A percentile compares a stretch with the other conserved stretches of the same genome.
phyloP scores from a whole-genome alignment of 2,797 vertebrate genomes.

The Argya squamiceps region DNA sequence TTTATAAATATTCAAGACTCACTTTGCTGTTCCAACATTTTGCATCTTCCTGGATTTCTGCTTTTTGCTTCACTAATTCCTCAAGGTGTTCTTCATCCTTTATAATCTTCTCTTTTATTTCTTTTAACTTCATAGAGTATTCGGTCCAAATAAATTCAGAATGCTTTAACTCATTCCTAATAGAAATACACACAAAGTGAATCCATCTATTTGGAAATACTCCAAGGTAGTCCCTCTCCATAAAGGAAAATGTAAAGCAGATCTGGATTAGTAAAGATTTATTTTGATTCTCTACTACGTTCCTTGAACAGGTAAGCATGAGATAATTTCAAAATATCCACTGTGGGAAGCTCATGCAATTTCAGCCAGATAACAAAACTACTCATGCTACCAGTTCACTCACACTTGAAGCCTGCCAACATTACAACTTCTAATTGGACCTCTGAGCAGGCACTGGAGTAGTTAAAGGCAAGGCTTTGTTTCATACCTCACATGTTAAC shows the following conservation, averaged over 20 bases:
- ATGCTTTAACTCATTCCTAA: conserved; percentile 64
- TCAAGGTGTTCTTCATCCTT: conserved; percentile 65
- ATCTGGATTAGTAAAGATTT: conserved; percentile 57
- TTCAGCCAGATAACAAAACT: neutral
- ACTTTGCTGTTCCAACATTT: conserved; percentile 63
- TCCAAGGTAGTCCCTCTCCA: conserved; percentile 49
- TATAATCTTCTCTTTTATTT: conserved; percentile 65
- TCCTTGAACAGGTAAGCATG: conserved; percentile 30
- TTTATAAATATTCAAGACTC: conserved; percentile 69
- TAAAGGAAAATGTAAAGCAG: conserved; percentile 62
- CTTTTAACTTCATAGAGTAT: conserved; percentile 59
- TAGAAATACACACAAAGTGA: conserved; percentile 50
- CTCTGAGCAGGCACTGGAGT: neutral
- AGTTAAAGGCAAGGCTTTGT: neutral
- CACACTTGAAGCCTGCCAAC: neutral
- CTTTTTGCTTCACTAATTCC: conserved; percentile 64
- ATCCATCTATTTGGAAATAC: conserved; percentile 46
- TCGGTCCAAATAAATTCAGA: conserved; percentile 52
- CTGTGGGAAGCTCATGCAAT: neutral
- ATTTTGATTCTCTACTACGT: conserved; percentile 40
- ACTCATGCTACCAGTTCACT: neutral
- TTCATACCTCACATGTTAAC: neutral
- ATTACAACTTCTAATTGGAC: neutral
- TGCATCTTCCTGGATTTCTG: conserved; percentile 59
- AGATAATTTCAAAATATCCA: conserved; percentile 20